Evolutionary conservation across 2,888 invertebrate species (phyloP), one percentile per base, ranked within the genome.

Genomic region (Glaucopsyche alexis): DNA sequence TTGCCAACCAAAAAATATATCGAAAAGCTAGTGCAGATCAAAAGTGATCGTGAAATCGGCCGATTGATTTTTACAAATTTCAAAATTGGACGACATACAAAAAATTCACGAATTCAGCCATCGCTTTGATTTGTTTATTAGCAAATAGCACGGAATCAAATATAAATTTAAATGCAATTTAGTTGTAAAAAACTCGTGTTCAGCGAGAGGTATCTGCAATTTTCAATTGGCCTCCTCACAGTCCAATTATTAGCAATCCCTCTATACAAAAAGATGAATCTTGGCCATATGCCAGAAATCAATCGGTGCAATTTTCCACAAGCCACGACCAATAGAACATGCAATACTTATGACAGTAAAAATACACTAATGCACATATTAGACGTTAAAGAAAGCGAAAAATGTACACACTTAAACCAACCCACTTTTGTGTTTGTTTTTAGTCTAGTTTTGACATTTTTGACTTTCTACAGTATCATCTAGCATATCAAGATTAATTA

Each of bases 141-240:
- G 60, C 60, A 60, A 60, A 60, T 60, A 60, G 60, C 29, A 60
- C 60, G 13, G 29, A 14, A 16, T 55, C 60, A 38, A 60, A 60
- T 38, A 60, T 60, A 60, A 29, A 38, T 60, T 60, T 60, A 60
- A 60, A 60, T 60, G 29, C 60, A 29, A 60, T 60, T 38, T 60
- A 13, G 60, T 60, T 60, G 60, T 38, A 38, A 60, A 60, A 60
- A 60, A 60, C 55, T 29, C 13, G 60, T 60, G 60, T 60, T 6
- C 29, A 29, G 19, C 55, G 52, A n/a, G 55, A 42, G n/a, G 42
- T 42, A 66, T 66, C 9, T 66, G 42, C 66, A n/a, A 66, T 42
- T 66, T 66, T 45, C 42, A 45, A 67, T 67, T 67, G 67, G 67
- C 42, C 67, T 42, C 14, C 19, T 67, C 67, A 42, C 67, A 42